A percentile compares a stretch with the other conserved stretches of the same genome.
These are phyloP conservation scores for Acanthurus lineatus DNA, from an alignment of 2,797 vertebrate genomes.

Conservation along the genomic window DNA sequence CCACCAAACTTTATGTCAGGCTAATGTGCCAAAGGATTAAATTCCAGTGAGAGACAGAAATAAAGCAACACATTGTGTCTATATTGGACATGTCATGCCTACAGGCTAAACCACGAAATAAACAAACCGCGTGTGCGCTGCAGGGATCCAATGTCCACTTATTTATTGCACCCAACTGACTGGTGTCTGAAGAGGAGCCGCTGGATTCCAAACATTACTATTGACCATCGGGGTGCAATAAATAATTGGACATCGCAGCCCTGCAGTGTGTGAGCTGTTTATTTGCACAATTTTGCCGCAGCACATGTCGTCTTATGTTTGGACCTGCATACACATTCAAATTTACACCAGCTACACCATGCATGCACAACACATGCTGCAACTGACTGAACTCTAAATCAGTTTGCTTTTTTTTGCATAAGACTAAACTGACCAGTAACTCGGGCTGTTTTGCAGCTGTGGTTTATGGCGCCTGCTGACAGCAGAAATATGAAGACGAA, in stretches of 20 bases:
- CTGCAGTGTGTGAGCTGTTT: too few relatives aligned
- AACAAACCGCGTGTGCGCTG: too few relatives aligned
- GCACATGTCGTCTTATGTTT: too few relatives aligned
- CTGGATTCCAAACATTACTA: too few relatives aligned
- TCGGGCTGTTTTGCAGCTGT: background rate
- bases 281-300: too few relatives aligned
- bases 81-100: background rate
- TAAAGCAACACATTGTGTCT: background rate
- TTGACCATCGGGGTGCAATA: too few relatives aligned
- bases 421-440: background rate
- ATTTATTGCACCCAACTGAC: too few relatives aligned
- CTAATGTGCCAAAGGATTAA: background rate
- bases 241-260: too few relatives aligned
- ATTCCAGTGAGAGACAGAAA: background rate
- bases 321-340: too few relatives aligned
- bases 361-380: background rate
- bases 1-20: too few relatives aligned
- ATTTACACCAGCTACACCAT: background rate
- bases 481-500: background rate
- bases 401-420: background rate
- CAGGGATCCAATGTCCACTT: too few relatives aligned
- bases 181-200: too few relatives aligned
- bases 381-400: background rate
- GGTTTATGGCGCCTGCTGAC: conserved; percentile 7
- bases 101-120: background rate